These are phyloP conservation scores for Boloria selene DNA, from an alignment of 2,888 invertebrate species.

Conservation along the genomic window DNA sequence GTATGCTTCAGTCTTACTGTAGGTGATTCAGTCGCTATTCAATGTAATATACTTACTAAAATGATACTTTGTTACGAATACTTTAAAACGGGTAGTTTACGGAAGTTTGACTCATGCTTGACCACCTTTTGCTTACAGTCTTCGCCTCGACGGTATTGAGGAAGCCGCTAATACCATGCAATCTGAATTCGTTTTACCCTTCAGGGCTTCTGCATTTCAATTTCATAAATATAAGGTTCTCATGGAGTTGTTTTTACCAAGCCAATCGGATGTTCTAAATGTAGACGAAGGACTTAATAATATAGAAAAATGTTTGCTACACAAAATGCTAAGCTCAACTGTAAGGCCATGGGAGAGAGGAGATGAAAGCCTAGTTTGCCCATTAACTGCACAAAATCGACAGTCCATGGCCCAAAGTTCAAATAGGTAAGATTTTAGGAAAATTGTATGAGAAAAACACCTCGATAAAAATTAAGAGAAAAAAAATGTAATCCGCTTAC, in stretches of 20 bases:
- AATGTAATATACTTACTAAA: no score
- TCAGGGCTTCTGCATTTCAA: slow-evolving; percentile 82
- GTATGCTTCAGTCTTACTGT: no score
- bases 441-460: no score
- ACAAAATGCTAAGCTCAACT: slow-evolving; percentile 82
- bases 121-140: slow-evolving; percentile 60
- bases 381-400: slow-evolving; percentile 60
- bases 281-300: slow-evolving; percentile 63
- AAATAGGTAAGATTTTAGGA: slow-evolving; percentile 29
- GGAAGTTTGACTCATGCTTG: not conserved
- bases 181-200: slow-evolving; percentile 80
- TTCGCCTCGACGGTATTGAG: slow-evolving; percentile 84
- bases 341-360: slow-evolving; percentile 83
- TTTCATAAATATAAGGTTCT: slow-evolving; percentile 83
- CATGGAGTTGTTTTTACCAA: slow-evolving; percentile 82
- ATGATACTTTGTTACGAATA: no score
- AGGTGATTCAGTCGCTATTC: no score
- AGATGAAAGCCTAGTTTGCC: slow-evolving; percentile 81
- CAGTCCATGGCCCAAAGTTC: slow-evolving; percentile 53
- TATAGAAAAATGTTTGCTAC: slow-evolving; percentile 76
- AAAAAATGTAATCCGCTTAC: not conserved
- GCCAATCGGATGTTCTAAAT: slow-evolving; percentile 60
- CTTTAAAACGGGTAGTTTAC: no score
- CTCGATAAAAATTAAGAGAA: not conserved
- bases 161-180: slow-evolving; percentile 69